These are phyloP conservation scores for Agrochola lychnidis DNA, from an alignment of 2,888 invertebrate species.

Conservation along the genomic window DNA sequence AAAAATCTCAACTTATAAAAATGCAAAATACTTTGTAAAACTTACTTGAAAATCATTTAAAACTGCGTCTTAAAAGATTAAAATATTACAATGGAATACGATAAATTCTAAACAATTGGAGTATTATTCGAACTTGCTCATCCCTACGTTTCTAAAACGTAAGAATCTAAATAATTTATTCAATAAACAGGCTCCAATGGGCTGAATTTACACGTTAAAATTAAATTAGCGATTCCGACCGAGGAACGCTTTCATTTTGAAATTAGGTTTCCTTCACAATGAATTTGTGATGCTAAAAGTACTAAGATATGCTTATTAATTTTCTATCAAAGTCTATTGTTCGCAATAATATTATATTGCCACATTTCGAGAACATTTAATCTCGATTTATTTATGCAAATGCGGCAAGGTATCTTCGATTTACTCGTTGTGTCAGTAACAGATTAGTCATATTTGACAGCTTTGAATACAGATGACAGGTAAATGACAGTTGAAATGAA, in stretches of 20 bases:
- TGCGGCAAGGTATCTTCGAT: slow-evolving; percentile 1
- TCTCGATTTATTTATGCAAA: slow-evolving; percentile 43
- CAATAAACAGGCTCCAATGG: slow-evolving; percentile 70
- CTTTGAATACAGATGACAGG: slow-evolving; percentile 21
- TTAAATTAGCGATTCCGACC: slow-evolving; percentile 69
- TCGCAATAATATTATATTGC: slow-evolving; percentile 22
- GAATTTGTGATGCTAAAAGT: slow-evolving; percentile 65
- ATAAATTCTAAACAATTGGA: slow-evolving; percentile 50
- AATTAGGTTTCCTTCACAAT: slow-evolving; percentile 67
- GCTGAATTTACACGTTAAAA: slow-evolving; percentile 71
- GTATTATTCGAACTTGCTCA: slow-evolving; percentile 51
- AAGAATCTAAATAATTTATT: slow-evolving; percentile 69
- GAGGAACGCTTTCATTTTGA: slow-evolving; percentile 62
- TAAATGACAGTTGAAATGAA: slow-evolving; percentile 9
- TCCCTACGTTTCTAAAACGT: slow-evolving; percentile 62
- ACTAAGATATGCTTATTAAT: slow-evolving; percentile 61
- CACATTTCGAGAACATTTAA: slow-evolving; percentile 20
- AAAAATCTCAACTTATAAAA: neutral
- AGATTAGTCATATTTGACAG: slow-evolving; percentile 23
- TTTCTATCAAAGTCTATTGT: slow-evolving; percentile 57
- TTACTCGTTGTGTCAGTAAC: neutral
- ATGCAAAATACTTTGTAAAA: neutral
- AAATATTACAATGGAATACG: slow-evolving; percentile 39
- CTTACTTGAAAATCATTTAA: neutral
- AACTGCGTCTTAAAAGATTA: neutral